These are phyloP conservation scores for Ammodytes dubius DNA, from an alignment of 2,113 vertebrate genomes.

Conservation along the genomic window DNA sequence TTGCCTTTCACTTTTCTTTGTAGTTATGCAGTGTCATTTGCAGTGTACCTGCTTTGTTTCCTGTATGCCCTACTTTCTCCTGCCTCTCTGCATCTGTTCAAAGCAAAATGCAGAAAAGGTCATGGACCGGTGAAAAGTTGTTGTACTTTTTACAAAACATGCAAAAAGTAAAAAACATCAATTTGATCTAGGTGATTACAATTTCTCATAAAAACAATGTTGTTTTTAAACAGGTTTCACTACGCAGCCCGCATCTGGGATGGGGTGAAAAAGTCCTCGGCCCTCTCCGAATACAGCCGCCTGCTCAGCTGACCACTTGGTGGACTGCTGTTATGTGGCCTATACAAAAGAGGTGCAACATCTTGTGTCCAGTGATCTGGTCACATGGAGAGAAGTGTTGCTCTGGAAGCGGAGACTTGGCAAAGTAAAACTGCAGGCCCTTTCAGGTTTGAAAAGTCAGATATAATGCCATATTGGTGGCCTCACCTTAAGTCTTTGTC, in stretches of 20 bases:
- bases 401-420: not conserved
- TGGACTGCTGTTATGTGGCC: not conserved
- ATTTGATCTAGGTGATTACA: not conserved
- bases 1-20: too few relatives aligned
- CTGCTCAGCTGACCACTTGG: constrained; percentile 83
- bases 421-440: not conserved
- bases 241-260: constrained; percentile 95
- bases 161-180: not conserved
- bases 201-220: not conserved
- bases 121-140: not conserved
- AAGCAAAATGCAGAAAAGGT: not conserved
- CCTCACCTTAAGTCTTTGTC: too few relatives aligned
- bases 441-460: not conserved
- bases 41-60: not conserved
- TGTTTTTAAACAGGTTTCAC: constrained; percentile 87
- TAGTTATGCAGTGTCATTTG: too few relatives aligned
- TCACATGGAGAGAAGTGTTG: too few relatives aligned
- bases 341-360: too few relatives aligned
- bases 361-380: not conserved
- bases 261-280: constrained; percentile 92
- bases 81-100: not conserved
- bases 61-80: too few relatives aligned
- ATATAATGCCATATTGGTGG: not conserved
- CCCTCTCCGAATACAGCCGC: constrained; percentile 92
- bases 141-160: not conserved